These are phyloP conservation scores for Celastrina argiolus DNA, from an alignment of 2,888 invertebrate genomes.

Conservation along the genomic window DNA sequence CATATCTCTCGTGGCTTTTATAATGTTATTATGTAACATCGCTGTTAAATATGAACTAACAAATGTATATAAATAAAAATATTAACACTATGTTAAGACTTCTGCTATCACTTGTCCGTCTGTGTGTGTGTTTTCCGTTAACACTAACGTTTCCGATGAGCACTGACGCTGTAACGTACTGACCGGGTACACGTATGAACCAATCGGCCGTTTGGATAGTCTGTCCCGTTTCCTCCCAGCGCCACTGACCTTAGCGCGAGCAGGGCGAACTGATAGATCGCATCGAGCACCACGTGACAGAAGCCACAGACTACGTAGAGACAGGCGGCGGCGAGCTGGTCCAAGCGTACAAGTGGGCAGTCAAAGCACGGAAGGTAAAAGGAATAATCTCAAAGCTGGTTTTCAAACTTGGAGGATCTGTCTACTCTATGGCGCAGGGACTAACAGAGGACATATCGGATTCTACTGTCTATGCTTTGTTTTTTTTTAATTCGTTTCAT, in stretches of 20 bases:
- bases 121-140: slow-evolving; percentile 39
- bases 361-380: slow-evolving; percentile 92
- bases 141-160: slow-evolving; percentile 52
- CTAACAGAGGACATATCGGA: slow-evolving; percentile 11
- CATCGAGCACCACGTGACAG: slow-evolving; percentile 95
- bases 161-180: slow-evolving; percentile 51
- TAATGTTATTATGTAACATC: slow-evolving; percentile 57
- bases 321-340: slow-evolving; percentile 87
- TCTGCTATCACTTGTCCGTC: slow-evolving; percentile 41
- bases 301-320: slow-evolving; percentile 90
- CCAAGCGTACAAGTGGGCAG: slow-evolving; percentile 88
- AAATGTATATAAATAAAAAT: slow-evolving; percentile 34
- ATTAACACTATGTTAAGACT: slow-evolving; percentile 34
- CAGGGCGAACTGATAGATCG: slow-evolving; percentile 97
- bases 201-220: slow-evolving; percentile 59
- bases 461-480: slow-evolving; percentile 10
- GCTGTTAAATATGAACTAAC: slow-evolving; percentile 33
- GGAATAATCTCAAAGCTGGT: slow-evolving; percentile 21
- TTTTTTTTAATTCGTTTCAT: neutral
- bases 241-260: slow-evolving; percentile 62
- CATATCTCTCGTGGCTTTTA: slow-evolving; percentile 29
- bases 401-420: neutral
- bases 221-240: slow-evolving; percentile 59
- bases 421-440: slow-evolving; percentile 10
- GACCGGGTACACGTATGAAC: slow-evolving; percentile 62